Evolutionary conservation across 2,797 vertebrate species (phyloP), one percentile per base, ranked within the genome.

Genomic region (Cheracebus regulus): DNA sequence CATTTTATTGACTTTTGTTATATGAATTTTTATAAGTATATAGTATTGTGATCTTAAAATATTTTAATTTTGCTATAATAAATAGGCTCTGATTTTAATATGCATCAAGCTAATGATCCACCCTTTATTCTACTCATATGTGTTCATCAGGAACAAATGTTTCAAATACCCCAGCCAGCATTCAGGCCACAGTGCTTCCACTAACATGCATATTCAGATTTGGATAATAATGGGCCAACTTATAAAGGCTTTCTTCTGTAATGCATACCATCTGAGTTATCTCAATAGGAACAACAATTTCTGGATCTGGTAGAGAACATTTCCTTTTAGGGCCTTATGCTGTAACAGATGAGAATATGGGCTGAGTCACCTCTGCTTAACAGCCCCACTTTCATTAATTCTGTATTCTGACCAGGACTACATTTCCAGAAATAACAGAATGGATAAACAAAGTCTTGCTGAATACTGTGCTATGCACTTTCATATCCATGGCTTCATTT

Each of bases 1-100:
- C 5, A n/a, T 44, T 82, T 84, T 87, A 87, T 64, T 92, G 64
- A 55, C 36, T 94, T 92, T 52, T 67, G 39, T 82, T 57, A 46
- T 33, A 67, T 52, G 4, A 94, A 48, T 50, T 92, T 96, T 88
- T 90, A 17, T 13, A 79, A 55, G 48, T 48, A 20, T 73, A 33
- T 92, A 64, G 79, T 80, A 12, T 52, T 82, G 33, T 79, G 55
- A 93, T 52, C 90, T 94, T 80, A 61, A 94, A 95, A 81, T 57
- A 93, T 83, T 95, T 96, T 83, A 73, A 76, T 96, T 95, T 70
- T 86, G 26, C 44, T 80, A 15, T 89, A 96, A 83, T 76, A 94
- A 89, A 70, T 39, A 61, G 24, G 46, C 44, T 89, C 94, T 95
- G n/a, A 87, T 52, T 72, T 92, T 81, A 85, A 57, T 48, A 50